Evolutionary conservation across 1,140 invertebrate genomes (phyloP).

Genomic region (Neodiprion fabricii): DNA sequence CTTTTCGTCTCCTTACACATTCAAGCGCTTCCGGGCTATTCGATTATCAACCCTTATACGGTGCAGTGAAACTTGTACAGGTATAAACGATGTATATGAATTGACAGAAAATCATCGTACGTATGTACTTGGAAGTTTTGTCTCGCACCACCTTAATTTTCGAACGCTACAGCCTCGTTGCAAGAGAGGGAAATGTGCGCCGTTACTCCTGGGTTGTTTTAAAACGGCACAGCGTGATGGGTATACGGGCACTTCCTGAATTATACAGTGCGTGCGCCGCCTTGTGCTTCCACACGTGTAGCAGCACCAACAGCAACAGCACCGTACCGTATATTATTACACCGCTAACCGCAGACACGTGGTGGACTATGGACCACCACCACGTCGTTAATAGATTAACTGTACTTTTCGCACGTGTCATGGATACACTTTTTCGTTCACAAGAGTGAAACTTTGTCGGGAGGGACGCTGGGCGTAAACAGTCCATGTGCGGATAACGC

Average conservation of each 20-base stretch:
- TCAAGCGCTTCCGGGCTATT: no score
- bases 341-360: neutral
- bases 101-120: no score
- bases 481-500: no score
- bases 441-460: no score
- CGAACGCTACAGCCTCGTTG: neutral
- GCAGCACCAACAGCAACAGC: neutral
- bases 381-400: neutral
- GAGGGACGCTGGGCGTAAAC: no score
- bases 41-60: no score
- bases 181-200: neutral
- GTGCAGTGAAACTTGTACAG: no score
- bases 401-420: neutral
- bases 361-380: neutral
- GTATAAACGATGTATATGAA: no score
- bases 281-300: neutral
- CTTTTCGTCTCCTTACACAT: no score
- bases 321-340: neutral
- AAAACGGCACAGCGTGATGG: neutral
- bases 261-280: neutral
- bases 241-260: neutral
- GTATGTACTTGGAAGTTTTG: no score
- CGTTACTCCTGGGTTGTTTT: neutral
- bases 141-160: neutral
- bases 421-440: no score